phyloP scores from a whole-genome alignment of 2,797 vertebrate species.

The Enteromius unitaeniatus region DNA sequence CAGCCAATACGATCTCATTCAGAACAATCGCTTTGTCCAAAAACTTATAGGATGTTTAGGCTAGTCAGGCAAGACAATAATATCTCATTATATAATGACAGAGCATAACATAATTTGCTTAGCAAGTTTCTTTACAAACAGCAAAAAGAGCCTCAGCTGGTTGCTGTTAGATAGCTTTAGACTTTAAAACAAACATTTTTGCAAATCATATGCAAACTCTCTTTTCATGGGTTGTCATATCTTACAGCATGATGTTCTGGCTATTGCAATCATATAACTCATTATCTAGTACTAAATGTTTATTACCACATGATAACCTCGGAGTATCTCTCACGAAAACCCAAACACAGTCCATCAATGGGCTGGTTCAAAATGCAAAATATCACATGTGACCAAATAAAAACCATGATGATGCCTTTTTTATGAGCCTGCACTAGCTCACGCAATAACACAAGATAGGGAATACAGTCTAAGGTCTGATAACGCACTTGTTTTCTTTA shows the following conservation, averaged over 20 bases:
- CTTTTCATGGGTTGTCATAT: background rate
- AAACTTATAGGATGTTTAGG: background rate
- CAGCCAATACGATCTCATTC: background rate
- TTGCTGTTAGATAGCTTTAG: background rate
- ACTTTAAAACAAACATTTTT: conserved; percentile 30
- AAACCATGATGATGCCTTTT: background rate
- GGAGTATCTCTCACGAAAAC: background rate
- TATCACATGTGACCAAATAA: conserved; percentile 15
- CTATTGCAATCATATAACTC: conserved; percentile 6
- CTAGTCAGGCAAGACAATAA: background rate
- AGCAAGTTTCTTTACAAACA: conserved; percentile 1
- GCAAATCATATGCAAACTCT: conserved; percentile 29
- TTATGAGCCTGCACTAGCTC: conserved; percentile 20
- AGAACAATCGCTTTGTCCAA: background rate
- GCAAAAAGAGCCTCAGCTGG: conserved; percentile 3
- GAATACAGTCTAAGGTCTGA: conserved; percentile 49
- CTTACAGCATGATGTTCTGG: background rate
- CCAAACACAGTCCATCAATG: conserved; percentile 31
- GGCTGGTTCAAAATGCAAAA: conserved; percentile 12
- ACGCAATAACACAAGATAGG: conserved; percentile 37
- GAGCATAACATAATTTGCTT: background rate
- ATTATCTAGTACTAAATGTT: conserved; percentile 9
- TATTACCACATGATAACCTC: conserved; percentile 19
- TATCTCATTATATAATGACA: background rate
- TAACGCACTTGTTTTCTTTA: conserved; percentile 43